Conservation (phyloP, 2,113 vertebrate species). For the Tyrannus savana region DNA sequence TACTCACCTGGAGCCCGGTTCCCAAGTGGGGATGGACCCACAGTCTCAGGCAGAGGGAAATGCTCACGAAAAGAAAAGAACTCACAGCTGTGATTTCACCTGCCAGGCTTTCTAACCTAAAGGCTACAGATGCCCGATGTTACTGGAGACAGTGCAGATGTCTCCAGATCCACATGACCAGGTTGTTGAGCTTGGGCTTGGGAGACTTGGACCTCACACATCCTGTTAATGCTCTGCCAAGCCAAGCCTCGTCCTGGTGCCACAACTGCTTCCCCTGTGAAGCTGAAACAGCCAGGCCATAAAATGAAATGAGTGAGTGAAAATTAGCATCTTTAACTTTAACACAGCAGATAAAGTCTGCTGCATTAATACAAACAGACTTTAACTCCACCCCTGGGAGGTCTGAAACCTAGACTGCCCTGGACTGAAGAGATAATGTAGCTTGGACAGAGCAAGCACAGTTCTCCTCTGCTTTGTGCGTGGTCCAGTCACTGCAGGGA, state of each 20-base stretch:
- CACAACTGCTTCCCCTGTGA: neutral
- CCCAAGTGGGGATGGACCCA: fast-evolving
- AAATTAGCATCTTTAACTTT: neutral
- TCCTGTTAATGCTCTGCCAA: fast-evolving
- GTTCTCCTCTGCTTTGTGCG: neutral
- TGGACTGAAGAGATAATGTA: neutral
- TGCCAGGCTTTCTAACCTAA: neutral
- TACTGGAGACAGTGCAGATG: neutral
- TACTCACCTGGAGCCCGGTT: neutral
- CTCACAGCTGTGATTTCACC: fast-evolving
- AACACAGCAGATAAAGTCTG: neutral
- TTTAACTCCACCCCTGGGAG: neutral
- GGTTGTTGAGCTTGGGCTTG: neutral
- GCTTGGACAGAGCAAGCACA: neutral
- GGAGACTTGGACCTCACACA: neutral
- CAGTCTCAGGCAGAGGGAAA: neutral
- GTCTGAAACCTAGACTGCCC: neutral
- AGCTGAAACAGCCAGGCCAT: fast-evolving
- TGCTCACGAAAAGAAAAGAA: neutral
- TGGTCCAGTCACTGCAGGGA: neutral
- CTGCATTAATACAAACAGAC: neutral
- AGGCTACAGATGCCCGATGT: neutral
- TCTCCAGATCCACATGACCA: neutral
- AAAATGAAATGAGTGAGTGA: neutral
- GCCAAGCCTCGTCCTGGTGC: neutral